Base-by-base conservation (phyloP, 1,140 invertebrate genomes). In the Oncopodura yosiiana region DNA sequence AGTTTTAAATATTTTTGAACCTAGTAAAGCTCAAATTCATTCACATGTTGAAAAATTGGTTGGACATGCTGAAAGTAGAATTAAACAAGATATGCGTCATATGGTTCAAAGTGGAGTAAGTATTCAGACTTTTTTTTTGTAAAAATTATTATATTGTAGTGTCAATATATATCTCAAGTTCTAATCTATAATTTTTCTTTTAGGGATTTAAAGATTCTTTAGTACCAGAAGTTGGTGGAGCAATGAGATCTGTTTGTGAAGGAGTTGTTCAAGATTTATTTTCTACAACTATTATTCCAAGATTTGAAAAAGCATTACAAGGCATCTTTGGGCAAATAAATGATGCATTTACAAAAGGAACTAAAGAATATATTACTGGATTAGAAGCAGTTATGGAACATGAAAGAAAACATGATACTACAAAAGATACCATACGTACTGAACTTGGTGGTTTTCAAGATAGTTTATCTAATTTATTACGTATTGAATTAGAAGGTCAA, bases 281-380 rank as follows among this genome's bases (percentile, higher is more conserved):
- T 58, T 74, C 78, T 30, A 80, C 77, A 39, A 77, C 79, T 50
- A 71, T 91, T 16, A 69, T 94, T 62, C 90, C 91, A 12, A 78
- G 80, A 12, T 85, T 90, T 76, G 88, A 94, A 68, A 83, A 83
- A 68, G 79, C 84, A 37, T 86, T 84, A 64, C 80, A 83, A 62
- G 80, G 80, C 62, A 86, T 94, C 75, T 92, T 92, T 65, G 74
- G 79, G 29, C 90, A 94, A 73, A 77, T 94, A 2, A 88, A 92
- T 67, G 82, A 87, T 14, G 78, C 81, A 3, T 94, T 94, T 69
- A 78, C 81, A 36, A 77, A 77, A 59, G 91, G 91, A 58, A 88
- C 87, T 3, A 82, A 81, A 66, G 88, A 94, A 73, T 92, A 63
- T 37, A 46, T 63, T 5, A 48, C 12, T 48, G 51, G 51, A 14